Percentiles rank a stretch among this genome's conserved stretches.
phyloP scores from a whole-genome alignment of 2,797 vertebrate species.

The Thunnus albacares region DNA sequence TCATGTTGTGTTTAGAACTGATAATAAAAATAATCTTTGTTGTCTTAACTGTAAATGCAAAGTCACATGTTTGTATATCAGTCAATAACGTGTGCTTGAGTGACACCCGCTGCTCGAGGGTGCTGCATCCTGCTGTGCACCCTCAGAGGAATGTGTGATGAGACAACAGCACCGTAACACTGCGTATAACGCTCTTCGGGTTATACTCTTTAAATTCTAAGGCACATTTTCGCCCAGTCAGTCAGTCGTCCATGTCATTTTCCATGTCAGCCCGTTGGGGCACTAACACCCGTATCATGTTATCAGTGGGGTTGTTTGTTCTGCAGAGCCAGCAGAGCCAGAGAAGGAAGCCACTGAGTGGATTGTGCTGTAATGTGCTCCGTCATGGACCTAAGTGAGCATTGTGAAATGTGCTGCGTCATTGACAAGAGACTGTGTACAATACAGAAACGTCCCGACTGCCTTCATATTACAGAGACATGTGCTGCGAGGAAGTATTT shows the following conservation, averaged over 20 bases:
- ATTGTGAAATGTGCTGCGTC: slow-evolving; percentile 19
- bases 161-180: neutral
- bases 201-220: neutral
- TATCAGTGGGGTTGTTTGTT: slow-evolving; percentile 54
- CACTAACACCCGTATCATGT: slow-evolving; percentile 44
- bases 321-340: slow-evolving; percentile 57
- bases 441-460: neutral
- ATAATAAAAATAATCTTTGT: neutral
- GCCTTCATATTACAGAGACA: neutral
- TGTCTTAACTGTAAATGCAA: neutral
- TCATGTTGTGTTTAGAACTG: neutral
- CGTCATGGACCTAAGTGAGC: slow-evolving; percentile 33
- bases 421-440: slow-evolving; percentile 13
- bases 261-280: slow-evolving; percentile 10
- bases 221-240: neutral
- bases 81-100: neutral
- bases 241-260: slow-evolving; percentile 16
- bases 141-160: slow-evolving; percentile 3
- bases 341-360: slow-evolving; percentile 35
- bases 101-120: neutral
- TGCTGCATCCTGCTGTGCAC: neutral
- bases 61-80: neutral
- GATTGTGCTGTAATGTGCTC: slow-evolving; percentile 39
- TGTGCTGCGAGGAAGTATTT: neutral
- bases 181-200: neutral